Base-by-base conservation (phyloP, 2,797 vertebrate species). In the Typhlichthys eigenmanni region DNA sequence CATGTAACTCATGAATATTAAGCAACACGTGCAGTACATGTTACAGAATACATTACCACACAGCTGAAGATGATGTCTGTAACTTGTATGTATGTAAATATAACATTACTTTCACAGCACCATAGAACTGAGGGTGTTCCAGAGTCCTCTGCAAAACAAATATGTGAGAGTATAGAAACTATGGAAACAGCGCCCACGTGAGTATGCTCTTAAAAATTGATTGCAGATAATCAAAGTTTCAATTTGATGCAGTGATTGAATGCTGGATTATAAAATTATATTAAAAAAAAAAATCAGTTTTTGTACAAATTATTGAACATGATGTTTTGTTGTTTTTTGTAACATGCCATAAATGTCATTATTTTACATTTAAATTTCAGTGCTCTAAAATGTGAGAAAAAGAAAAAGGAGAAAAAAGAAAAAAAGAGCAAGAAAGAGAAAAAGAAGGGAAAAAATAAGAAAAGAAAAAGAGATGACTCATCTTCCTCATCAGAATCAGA, bases 401-500 rank as follows among this genome's bases (percentile, higher is more conserved):
- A 87, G 77, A 97, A 94, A 85, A 96, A 93, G 66, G 91, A 91
- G 79, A 95, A 91, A 66, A 95, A 95, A 52, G 94, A 96, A 50
- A 95, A 96, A 47, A 95, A 89, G 69, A 94, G 92, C n/a, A 94
- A 94, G 53, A 94, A 94, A 7, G 93, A 94, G 43, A 94, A 94
- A 64, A 95, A 95, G 71, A 92, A 91, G 64, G 87, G 91, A 9
- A 89, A 92, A 32, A 90, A 91, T 74, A 93, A 93, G 55, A 93
- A 92, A 61, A 88, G 81, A 53, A 88, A 89, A 19, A 82, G 80
- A 53, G 76, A 75, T 82, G 85, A 88, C 47, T 63, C 73, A 0
- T 6, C 80, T 55, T 14, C 83, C 0, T 90, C 92, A 2, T 88
- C 88, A 0, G 90, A 92, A 0, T 85, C 71, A 0, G 88, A 92